Base-by-base conservation (phyloP, 64 coral and sea anemone genomes). In the Montipora cactus region DNA sequence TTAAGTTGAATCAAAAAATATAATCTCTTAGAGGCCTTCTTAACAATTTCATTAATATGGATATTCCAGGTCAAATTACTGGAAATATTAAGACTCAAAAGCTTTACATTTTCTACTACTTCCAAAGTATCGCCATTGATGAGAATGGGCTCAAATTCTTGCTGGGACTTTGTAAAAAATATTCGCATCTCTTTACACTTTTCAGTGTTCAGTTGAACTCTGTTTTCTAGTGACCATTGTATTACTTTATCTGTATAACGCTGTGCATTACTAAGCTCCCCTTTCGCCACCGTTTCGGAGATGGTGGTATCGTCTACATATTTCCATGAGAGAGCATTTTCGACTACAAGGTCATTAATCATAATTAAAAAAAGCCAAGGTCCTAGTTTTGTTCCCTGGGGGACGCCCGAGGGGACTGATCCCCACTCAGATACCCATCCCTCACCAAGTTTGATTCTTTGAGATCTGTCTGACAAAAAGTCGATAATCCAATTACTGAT, bases 351-450 rank as follows among this genome's bases (percentile, higher is more conserved):
- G 67, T 69, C 67, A 69, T 69, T 69, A 69, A 69, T 69, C 67
- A 69, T 69, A 69, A 14, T 69, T 13, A 53, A 16, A 89, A 89
- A 89, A 19, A 76, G 53, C 70, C 46, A 76, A 44, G 87, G 44
- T 4, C 87, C 87, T 48, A 89, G 18, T 77, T 89, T 7, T 3
- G 25, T 89, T 51, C 21, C 50, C 19, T 64, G 45, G 51, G 21
- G 70, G 44, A 79, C 20, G 44, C 77, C 77, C 2, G 77, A 44
- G 77, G 77, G 77, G 19, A 79, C 77, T 79, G 44, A 53, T 48
- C 19, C 77, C 77, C 77, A 79, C 18, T 79, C 18, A 53, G 77
- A 79, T 47, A 12, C 44, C 13, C 77, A 79, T 47, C 77, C 77
- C 77, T 79, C 23, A 25, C 44, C 49, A 48, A 79, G 77, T 53